phyloP scores from a whole-genome alignment of 2,797 vertebrate species.

The Pangasius larnaudii region DNA sequence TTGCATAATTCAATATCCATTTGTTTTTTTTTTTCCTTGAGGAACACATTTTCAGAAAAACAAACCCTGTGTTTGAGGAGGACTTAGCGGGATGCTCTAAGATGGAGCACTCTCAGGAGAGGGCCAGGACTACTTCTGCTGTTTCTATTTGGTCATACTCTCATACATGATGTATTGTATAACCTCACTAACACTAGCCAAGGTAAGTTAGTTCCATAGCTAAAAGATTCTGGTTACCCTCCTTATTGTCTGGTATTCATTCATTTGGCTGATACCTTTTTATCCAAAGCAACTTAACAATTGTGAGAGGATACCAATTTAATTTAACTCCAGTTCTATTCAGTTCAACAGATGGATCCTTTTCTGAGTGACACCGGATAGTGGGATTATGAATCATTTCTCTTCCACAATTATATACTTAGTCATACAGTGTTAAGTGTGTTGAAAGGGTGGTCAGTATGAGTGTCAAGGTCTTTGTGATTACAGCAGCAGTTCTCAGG shows the following conservation, averaged over 20 bases:
- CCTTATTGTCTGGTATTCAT: not conserved
- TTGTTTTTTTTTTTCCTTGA: conserved; percentile 51
- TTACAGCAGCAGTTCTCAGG: not conserved
- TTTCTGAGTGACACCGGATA: not conserved
- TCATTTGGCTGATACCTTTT: not conserved
- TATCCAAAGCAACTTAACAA: not conserved
- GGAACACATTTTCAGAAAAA: conserved; percentile 52
- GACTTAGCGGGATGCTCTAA: conserved; percentile 14
- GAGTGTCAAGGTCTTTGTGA: not conserved
- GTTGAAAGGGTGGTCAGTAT: not conserved
- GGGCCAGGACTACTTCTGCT: not conserved
- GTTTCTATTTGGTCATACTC: not conserved
- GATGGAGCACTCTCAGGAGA: not conserved
- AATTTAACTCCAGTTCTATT: not conserved
- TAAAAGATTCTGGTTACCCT: not conserved
- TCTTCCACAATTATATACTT: not conserved
- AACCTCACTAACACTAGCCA: conserved; percentile 1
- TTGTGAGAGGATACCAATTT: not conserved
- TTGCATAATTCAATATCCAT: conserved; percentile 54
- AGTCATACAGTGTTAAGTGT: not conserved
- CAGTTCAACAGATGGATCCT: not conserved
- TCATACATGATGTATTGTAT: not conserved
- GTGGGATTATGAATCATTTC: not conserved
- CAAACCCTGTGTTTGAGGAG: conserved; percentile 43
- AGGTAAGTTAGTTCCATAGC: not conserved